Percentiles rank a stretch among this genome's conserved stretches.
Conservation (phyloP, 37 sponge, comb jelly and placozoan genomes). For the Geodia barretti region DNA sequence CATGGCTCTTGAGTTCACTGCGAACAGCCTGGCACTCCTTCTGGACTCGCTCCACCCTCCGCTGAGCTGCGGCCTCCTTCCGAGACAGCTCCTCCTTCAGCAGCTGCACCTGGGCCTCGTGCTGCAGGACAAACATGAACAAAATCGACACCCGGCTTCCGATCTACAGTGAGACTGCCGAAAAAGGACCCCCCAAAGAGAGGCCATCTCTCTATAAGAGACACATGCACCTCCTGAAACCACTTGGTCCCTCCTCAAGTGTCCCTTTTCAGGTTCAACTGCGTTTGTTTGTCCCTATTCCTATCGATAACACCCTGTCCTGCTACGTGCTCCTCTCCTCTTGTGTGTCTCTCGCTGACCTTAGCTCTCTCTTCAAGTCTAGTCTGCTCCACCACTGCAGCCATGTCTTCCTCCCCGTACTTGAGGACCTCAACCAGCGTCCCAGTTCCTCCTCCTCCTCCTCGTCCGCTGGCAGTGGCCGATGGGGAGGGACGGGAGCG, state of each 20-base stretch:
- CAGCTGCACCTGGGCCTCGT: not conserved
- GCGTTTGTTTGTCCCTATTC: no score
- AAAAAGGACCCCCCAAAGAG: not conserved
- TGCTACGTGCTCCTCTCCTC: no score
- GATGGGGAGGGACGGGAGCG: not conserved
- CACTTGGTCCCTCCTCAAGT: not conserved
- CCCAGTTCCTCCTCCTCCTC: not conserved
- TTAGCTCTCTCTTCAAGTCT: conserved; percentile 13
- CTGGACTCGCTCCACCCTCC: conserved; percentile 9
- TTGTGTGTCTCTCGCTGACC: not conserved
- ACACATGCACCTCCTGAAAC: not conserved
- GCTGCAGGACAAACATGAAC: conserved; percentile 8
- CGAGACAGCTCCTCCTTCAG: conserved; percentile 3
- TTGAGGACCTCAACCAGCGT: conserved; percentile 49
- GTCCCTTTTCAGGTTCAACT: no score
- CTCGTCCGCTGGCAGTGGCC: not conserved
- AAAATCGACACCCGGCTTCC: not conserved
- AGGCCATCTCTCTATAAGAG: not conserved
- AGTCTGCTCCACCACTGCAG: conserved; percentile 26
- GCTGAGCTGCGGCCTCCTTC: conserved; percentile 6
- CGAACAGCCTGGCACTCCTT: conserved; percentile 6
- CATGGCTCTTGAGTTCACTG: not conserved
- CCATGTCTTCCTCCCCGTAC: conserved; percentile 51
- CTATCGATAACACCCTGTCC: no score
- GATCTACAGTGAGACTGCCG: not conserved